Base-by-base conservation (phyloP, 2,113 vertebrate genomes). In the Manacus vitellinus region DNA sequence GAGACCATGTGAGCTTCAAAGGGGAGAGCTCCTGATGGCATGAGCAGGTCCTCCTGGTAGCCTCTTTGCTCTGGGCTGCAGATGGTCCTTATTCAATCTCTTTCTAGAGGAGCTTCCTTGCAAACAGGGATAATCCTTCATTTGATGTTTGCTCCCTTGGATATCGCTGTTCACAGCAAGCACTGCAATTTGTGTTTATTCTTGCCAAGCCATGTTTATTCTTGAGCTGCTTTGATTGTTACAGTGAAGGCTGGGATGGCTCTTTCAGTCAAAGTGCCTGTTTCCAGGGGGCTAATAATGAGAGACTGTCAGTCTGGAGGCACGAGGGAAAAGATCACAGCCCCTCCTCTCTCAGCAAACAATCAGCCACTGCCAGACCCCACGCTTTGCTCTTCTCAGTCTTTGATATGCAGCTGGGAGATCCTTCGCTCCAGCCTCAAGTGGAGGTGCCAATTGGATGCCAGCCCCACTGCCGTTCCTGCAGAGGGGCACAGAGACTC, bases 161-260 rank as follows among this genome's bases (percentile, higher is more conserved):
- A 96, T 96, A 94, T 91, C 58, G 2, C 96, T 96, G 91, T 94
- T 97, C 94, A 87, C 96, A 96, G 94, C 91, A 87, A 96, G 96
- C 91, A 54, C 14, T 39, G 94, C 94, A 95, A 96, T 96, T 97
- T 97, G 92, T 95, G 92, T 96, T 97, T 96, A 96, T 96, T 96
- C 91, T 97, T 94, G 95, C 96, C 96, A 96, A 95, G 88, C 91
- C 95, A 47, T 95, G 96, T 95, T 97, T 97, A 96, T 95, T 97
- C 91, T 96, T 76, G 79, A 96, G 88, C 92, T 1, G 31, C 96
- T 96, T 97, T 96, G 96, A 97, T 96, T 96, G 92, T 94, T 96
- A 95, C 92, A 95, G 86, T 30, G 83, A 89, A 91, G 84, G 92
- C 94, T 93, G 56, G 88, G 88, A 96, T 54, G 58, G 94, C 80